These are phyloP conservation scores for Margaritifera margaritifera DNA, from an alignment of 2,888 invertebrate species.

Conservation along the genomic window DNA sequence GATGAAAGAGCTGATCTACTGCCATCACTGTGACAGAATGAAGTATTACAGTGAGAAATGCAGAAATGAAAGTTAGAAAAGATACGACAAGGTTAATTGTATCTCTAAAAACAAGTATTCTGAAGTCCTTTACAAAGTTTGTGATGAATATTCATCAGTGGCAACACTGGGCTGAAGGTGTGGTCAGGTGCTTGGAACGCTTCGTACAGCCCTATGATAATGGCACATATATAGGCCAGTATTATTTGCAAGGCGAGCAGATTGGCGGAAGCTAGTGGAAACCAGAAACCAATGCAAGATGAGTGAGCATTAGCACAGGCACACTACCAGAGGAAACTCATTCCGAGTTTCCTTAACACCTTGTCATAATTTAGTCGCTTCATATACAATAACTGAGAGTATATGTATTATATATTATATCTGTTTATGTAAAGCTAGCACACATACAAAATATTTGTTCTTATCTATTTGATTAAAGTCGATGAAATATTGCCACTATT, in stretches of 20 bases:
- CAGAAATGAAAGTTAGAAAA: slow-evolving; percentile 50
- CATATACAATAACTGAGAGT: too few species aligned
- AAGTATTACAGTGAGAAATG: slow-evolving; percentile 53
- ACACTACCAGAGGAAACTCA: slow-evolving; percentile 46
- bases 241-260: slow-evolving; percentile 47
- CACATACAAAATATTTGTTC: too few species aligned
- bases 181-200: slow-evolving; percentile 58
- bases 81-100: slow-evolving; percentile 57
- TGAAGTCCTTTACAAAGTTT: slow-evolving; percentile 46
- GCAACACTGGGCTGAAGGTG: slow-evolving; percentile 18
- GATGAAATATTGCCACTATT: not conserved
- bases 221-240: slow-evolving; percentile 56
- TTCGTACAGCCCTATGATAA: slow-evolving; percentile 54
- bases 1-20: slow-evolving; percentile 32
- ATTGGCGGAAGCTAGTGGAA: slow-evolving; percentile 41
- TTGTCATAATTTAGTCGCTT: not conserved
- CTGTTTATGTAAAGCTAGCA: too few species aligned
- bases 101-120: slow-evolving; percentile 40
- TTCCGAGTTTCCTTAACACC: not conserved
- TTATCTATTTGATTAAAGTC: not conserved
- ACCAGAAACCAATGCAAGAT: slow-evolving; percentile 23
- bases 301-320: slow-evolving; percentile 52
- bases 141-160: slow-evolving; percentile 35
- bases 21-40: slow-evolving; percentile 41
- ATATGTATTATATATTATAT: too few species aligned